These are phyloP conservation scores for Pseudobourletiella spinata DNA, from an alignment of 1,140 invertebrate species.

Conservation along the genomic window DNA sequence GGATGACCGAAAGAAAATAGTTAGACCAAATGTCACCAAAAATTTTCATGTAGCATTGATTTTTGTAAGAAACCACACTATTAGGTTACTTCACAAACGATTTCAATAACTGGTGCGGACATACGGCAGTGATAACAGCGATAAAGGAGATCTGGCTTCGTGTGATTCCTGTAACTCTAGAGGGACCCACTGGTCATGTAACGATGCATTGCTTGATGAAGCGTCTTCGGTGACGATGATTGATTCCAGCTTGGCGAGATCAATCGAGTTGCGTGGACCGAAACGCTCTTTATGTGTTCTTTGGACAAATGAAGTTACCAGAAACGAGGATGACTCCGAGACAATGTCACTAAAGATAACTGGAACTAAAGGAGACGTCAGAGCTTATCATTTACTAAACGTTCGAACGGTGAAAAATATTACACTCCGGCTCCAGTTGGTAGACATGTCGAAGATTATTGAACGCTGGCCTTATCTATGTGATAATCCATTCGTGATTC, in stretches of 20 bases:
- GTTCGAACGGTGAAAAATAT: conserved; percentile 1
- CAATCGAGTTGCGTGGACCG: background rate
- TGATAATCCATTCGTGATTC: background rate
- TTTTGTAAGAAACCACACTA: background rate
- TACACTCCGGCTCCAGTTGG: background rate
- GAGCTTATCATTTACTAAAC: background rate
- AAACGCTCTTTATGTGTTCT: background rate
- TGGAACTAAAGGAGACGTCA: background rate
- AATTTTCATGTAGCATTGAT: background rate
- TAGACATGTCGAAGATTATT: background rate
- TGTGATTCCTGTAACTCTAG: conserved; percentile 6
- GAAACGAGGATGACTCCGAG: background rate
- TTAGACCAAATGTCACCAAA: background rate
- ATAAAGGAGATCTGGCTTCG: background rate
- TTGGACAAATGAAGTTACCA: background rate
- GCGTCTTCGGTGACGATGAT: conserved; percentile 1
- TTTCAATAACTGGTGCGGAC: background rate
- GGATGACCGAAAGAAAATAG: background rate
- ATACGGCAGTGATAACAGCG: background rate
- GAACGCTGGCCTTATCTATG: background rate
- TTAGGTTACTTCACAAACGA: background rate
- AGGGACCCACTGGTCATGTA: conserved; percentile 1
- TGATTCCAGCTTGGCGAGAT: background rate
- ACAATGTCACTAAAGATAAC: background rate
- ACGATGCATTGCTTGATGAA: conserved; percentile 7